These are phyloP conservation scores for Cynopterus brachyotis DNA, from an alignment of 2,113 vertebrate genomes.

Conservation along the genomic window DNA sequence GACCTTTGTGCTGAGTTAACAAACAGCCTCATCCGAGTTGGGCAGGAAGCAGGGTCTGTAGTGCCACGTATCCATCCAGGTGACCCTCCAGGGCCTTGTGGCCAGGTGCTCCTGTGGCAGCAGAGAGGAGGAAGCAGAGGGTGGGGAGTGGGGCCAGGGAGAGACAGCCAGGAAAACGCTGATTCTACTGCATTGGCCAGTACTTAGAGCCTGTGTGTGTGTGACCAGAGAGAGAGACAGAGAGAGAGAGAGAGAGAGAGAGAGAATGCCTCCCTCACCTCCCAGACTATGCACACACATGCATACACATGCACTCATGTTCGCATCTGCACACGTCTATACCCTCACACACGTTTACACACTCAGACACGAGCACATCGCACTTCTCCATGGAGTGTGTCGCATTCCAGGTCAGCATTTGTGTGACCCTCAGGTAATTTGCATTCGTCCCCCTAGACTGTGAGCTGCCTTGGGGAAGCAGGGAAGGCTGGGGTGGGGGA, in stretches of 20 bases:
- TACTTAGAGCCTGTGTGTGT: neutral
- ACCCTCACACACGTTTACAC: neutral
- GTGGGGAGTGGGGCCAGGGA: neutral
- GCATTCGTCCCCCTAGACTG: accelerated
- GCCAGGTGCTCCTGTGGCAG: neutral
- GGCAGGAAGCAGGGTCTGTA: neutral
- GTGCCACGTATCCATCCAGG: neutral
- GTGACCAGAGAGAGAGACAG: neutral
- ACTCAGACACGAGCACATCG: neutral
- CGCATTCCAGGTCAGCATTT: neutral
- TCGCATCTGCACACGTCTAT: accelerated
- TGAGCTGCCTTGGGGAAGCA: neutral
- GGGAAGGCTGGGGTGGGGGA: accelerated
- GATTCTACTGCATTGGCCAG: too few relatives aligned
- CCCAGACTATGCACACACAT: neutral
- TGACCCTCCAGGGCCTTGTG: neutral
- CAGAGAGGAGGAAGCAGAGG: neutral
- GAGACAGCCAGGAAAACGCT: neutral
- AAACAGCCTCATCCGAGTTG: neutral
- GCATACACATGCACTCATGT: neutral
- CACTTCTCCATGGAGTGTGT: accelerated
- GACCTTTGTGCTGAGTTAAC: neutral
- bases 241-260: neutral
- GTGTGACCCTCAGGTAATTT: neutral
- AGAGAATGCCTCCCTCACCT: neutral